Conservation (phyloP, 2,113 vertebrate genomes). For the Turnix velox region DNA sequence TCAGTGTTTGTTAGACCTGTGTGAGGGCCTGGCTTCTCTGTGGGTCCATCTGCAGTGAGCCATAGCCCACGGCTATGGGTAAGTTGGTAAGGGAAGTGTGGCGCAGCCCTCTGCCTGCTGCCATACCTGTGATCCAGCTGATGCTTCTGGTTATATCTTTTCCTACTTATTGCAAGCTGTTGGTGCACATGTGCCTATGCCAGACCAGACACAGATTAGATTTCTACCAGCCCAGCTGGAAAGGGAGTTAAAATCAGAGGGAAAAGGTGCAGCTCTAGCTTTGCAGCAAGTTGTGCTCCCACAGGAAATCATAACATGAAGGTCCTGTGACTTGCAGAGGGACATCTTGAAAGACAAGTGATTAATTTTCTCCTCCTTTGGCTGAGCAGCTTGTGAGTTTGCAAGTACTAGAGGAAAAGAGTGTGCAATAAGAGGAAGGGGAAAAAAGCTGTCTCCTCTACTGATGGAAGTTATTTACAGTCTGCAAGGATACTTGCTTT, state of each 20-base stretch:
- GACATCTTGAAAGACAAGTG: not conserved
- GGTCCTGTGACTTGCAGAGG: not conserved
- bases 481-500: not conserved
- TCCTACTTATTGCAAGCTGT: not conserved
- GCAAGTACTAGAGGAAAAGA: not conserved
- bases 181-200: accelerated
- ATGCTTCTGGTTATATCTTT: not conserved
- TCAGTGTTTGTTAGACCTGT: not conserved
- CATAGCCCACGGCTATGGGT: accelerated
- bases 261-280: not conserved
- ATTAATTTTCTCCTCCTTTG: not conserved
- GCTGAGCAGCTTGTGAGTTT: not conserved
- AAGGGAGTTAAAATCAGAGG: not conserved
- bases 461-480: not conserved
- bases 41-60: not conserved
- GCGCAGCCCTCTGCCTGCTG: accelerated
- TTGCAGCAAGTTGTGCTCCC: not conserved
- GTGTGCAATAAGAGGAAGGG: not conserved
- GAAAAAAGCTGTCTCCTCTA: not conserved
- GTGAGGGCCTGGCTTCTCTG: not conserved
- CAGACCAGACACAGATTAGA: not conserved
- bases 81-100: accelerated
- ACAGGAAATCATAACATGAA: not conserved
- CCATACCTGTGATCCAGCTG: not conserved
- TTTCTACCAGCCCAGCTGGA: not conserved